Conservation (phyloP, 2,113 vertebrate genomes). For the Channa maculata region DNA sequence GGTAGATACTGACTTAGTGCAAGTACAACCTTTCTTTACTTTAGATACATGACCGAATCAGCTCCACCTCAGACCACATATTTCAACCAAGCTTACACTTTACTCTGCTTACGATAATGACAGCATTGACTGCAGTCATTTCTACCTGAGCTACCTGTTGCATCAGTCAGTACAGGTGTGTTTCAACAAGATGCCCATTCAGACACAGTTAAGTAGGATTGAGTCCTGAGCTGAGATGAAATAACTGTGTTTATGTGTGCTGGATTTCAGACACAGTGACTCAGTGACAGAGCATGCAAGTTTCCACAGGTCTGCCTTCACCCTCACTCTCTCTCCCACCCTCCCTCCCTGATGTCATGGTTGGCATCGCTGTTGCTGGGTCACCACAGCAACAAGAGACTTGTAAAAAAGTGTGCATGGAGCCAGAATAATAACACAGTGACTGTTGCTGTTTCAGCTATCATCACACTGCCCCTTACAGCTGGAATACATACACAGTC, state of each 20-base stretch:
- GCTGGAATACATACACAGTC: background rate
- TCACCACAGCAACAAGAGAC: constrained; percentile 67
- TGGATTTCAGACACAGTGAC: constrained; percentile 73
- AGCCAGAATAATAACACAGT: constrained; percentile 46
- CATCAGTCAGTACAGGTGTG: constrained; percentile 53
- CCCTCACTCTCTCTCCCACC: constrained; percentile 11
- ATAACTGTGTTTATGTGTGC: constrained; percentile 67
- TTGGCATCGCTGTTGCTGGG: constrained; percentile 53
- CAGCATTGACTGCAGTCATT: constrained; percentile 13
- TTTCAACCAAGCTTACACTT: constrained; percentile 1
- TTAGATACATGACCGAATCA: too few species aligned
- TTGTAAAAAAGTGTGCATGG: constrained; percentile 26
- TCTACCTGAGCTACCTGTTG: constrained; percentile 26
- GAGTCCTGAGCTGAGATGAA: constrained; percentile 49
- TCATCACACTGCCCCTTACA: background rate
- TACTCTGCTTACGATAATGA: constrained; percentile 10
- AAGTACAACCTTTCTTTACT: background rate
- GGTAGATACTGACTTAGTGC: background rate
- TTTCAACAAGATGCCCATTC: background rate
- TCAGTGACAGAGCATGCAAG: constrained; percentile 76
- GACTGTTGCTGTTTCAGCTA: background rate
- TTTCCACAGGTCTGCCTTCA: constrained; percentile 77
- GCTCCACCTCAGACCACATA: background rate
- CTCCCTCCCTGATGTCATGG: constrained; percentile 68
- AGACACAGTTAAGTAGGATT: constrained; percentile 19